Base-by-base conservation (phyloP, 2,797 vertebrate species). In the Alosa sapidissima region DNA sequence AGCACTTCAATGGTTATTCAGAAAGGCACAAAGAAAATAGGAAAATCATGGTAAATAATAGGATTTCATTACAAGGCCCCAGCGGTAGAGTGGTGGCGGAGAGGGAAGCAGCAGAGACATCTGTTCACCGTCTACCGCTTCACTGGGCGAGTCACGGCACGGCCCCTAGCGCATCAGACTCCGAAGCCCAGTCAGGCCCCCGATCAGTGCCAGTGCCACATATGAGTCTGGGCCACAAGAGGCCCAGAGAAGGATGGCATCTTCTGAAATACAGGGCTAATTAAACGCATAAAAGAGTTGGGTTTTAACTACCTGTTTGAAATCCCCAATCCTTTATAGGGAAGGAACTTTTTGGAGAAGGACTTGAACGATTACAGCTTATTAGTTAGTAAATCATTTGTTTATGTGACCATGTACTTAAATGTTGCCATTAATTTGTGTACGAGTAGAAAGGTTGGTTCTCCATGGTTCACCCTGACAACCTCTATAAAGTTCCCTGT, bases 1-100 rank as follows among this genome's bases (percentile, higher is more conserved):
- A 92, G 88, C 90, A 89, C 91, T 91, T 92, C 91, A 93, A 89
- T 89, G 92, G 88, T 84, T 92, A 78, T 78, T 78, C 41, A 78
- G 72, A 78, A 21, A 47, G 72, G 41, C 72, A 78, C 36, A 78
- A 78, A 78, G 72, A 78, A 78, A 78, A 78, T 41, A 78, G 72
- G 72, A 78, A 78, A 78, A 47, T 78, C 72, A 78, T 78, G 72
- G 41, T 78, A 78, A 78, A 78, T 78, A 78, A 78, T 47, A 36
- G 41, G 72, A 78, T 78, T 78, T 21, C 41, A 78, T 78, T 78
- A 78, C 72, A 78, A 21, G 72, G 72, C 72, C 68, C 72, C 72
- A 78, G 36, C 45, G 72, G 72, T 47, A 72, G 72, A n/a, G 16
- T 47, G 41, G 41, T 5, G 45, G 72, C 7, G 16, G 28, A 36